Evolutionary conservation across 2,113 vertebrate genomes (phyloP).

Genomic region (Numida meleagris): DNA sequence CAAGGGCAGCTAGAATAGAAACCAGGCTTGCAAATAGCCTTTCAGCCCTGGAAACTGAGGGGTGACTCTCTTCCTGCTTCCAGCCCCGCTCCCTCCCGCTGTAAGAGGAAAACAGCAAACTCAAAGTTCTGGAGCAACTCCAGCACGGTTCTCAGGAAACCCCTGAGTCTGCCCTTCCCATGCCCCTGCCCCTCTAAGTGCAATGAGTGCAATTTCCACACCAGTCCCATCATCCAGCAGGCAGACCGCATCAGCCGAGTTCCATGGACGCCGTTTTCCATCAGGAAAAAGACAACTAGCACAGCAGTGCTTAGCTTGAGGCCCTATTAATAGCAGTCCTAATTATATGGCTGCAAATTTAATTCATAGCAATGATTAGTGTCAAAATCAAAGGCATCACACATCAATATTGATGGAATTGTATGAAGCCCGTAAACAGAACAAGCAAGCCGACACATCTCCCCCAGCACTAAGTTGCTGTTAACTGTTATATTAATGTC

Average conservation of each 20-base stretch:
- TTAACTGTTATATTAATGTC: constrained; percentile 73
- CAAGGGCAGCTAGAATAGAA: background rate
- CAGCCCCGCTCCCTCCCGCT: background rate
- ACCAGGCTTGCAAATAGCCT: background rate
- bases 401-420: constrained; percentile 82
- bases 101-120: background rate
- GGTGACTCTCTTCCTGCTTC: background rate
- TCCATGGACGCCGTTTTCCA: constrained; percentile 71
- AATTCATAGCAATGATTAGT: constrained; percentile 81
- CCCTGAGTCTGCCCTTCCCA: background rate
- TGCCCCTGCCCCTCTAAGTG: background rate
- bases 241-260: constrained; percentile 56
- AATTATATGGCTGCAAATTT: constrained; percentile 83
- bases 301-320: constrained; percentile 71
- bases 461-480: constrained; percentile 37
- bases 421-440: constrained; percentile 75
- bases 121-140: background rate
- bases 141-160: background rate
- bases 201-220: constrained; percentile 52
- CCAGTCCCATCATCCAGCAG: constrained; percentile 56
- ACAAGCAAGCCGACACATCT: constrained; percentile 46
- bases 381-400: constrained; percentile 81
- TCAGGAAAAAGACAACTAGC: constrained; percentile 71
- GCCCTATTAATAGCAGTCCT: constrained; percentile 81
- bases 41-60: background rate